Percentiles rank a stretch among this genome's conserved stretches.
Conservation (phyloP, 1,140 invertebrate species). For the Bombus ignitus region DNA sequence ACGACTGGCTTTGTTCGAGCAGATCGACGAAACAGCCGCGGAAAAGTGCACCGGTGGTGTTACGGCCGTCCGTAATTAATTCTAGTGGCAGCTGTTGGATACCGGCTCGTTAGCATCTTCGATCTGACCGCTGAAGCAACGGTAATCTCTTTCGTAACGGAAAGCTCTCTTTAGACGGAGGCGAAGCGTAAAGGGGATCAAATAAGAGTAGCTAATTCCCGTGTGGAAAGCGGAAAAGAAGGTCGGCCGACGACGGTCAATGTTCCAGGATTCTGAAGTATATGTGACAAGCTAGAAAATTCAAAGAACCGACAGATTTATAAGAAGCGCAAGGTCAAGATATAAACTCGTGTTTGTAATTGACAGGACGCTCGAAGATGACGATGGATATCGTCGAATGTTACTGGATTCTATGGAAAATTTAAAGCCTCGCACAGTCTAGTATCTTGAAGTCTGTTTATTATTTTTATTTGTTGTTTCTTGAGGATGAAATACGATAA, state of each 20-base stretch:
- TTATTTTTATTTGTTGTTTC: too few species aligned
- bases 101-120: constrained; percentile 38
- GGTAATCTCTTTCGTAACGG: constrained; percentile 19
- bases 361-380: too few species aligned
- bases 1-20: not conserved
- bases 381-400: too few species aligned
- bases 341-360: too few species aligned
- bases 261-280: not conserved
- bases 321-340: not conserved
- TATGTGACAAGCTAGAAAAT: not conserved
- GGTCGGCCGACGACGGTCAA: not conserved
- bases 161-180: not conserved
- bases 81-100: constrained; percentile 17
- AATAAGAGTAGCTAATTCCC: constrained; percentile 1
- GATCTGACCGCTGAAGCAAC: constrained; percentile 28
- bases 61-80: constrained; percentile 46
- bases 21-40: constrained; percentile 10
- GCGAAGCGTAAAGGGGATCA: constrained; percentile 14
- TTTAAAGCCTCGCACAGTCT: too few species aligned
- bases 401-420: too few species aligned
- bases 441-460: too few species aligned
- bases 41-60: constrained; percentile 27
- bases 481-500: too few species aligned
- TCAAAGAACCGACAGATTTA: not conserved
- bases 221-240: not conserved